These are phyloP conservation scores for Xiphorhynchus elegans DNA, from an alignment of 2,113 vertebrate species.

Conservation along the genomic window DNA sequence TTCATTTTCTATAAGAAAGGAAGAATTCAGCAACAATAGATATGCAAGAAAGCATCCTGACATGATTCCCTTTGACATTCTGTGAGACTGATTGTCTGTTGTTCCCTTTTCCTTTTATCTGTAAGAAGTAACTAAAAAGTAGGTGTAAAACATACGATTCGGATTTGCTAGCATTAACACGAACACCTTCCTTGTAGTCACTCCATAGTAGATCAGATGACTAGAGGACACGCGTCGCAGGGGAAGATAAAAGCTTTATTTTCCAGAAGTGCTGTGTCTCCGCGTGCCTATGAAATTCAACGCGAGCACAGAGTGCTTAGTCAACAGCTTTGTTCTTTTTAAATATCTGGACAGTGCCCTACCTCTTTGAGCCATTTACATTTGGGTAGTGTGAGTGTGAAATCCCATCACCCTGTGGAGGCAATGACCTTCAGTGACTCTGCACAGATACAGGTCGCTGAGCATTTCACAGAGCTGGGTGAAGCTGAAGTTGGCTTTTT, in stretches of 20 bases:
- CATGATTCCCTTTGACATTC: not conserved
- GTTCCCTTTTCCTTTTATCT: not conserved
- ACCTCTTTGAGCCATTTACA: not conserved
- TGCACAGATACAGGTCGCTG: not conserved
- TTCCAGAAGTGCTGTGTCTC: not conserved
- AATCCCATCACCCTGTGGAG: not conserved
- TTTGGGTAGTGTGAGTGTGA: not conserved
- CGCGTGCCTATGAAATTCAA: not conserved
- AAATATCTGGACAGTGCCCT: not conserved
- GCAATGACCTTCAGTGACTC: not conserved
- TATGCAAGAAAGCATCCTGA: not conserved
- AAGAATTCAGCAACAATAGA: not conserved
- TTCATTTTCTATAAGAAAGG: not conserved
- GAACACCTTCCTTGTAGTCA: not conserved
- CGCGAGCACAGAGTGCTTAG: not conserved
- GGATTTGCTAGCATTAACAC: not conserved
- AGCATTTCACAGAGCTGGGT: not conserved
- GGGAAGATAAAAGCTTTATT: slow-evolving; percentile 6
- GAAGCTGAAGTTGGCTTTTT: not conserved
- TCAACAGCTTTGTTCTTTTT: not conserved
- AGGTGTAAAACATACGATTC: not conserved
- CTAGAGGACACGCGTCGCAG: not conserved
- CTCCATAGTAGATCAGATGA: not conserved
- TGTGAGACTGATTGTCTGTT: not conserved
- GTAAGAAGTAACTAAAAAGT: not conserved